Base-by-base conservation (phyloP, 2,113 vertebrate genomes). In the Psephotus haematonotus region DNA sequence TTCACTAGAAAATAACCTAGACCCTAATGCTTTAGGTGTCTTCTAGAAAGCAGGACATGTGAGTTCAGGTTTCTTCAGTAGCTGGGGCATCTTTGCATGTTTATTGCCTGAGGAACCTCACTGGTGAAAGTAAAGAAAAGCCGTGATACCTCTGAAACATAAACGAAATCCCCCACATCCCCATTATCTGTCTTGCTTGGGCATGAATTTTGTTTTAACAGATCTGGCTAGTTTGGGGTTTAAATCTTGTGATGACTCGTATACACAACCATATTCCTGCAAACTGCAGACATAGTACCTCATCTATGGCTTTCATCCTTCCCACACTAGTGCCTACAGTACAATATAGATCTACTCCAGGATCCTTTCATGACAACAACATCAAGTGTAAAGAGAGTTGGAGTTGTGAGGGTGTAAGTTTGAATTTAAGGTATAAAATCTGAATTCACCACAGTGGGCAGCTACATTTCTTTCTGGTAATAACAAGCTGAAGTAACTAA, bases 301-400 rank as follows among this genome's bases (percentile, higher is more conserved):
- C n/a, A 43, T 39, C 41, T 63, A 17, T 47, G 24, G 46, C 6
- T 53, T 74, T 65, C 11, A 41, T 25, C 16, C 12, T 65, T 12
- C 35, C 43, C 1, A 1, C 28, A 5, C 14, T 75, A 22, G 37
- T 46, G 33, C 8, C 14, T 62, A 52, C 29, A 0, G 1, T 24
- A 15, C 29, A 23, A 6, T 25, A 67, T 2, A 57, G 7, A 28
- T 39, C 18, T 70, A 17, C 6, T 70, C 23, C 17, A 74, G 18
- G 12, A 17, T 49, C 19, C 39, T 91, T 19, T 62, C 22, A 24
- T 19, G 29, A 15, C 59, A 46, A 37, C 9, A 78, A 77, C 83
- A 69, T 47, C 12, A 60, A 55, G 4, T 23, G 11, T 29, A 70
- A 60, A 19, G 7, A 22, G 49, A 68, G 24, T n/a, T 74, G 35